A percentile compares a stretch with the other conserved stretches of the same genome.
Conservation (phyloP, 2,113 vertebrate genomes). For the Piaya cayana region DNA sequence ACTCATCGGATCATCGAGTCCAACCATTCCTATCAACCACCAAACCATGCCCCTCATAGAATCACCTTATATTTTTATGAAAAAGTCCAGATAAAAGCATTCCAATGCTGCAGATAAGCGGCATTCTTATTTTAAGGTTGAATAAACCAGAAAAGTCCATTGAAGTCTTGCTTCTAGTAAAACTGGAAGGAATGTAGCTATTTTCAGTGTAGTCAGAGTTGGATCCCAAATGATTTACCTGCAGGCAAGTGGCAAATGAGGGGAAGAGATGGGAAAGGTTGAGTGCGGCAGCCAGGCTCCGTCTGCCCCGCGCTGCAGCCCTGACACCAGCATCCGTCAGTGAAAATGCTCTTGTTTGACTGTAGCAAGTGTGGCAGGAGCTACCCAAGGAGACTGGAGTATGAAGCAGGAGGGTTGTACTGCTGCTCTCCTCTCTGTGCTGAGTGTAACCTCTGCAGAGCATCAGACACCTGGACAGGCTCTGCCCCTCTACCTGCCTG, state of each 20-base stretch:
- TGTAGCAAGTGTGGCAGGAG: accelerated
- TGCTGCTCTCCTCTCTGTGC: accelerated
- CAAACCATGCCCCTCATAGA: too few species aligned
- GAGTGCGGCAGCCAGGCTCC: not conserved
- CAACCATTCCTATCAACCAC: too few species aligned
- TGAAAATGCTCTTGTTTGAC: not conserved
- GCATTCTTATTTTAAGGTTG: not conserved
- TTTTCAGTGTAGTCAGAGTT: not conserved
- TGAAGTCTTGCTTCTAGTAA: not conserved
- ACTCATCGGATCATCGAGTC: too few species aligned
- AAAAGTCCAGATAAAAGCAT: not conserved
- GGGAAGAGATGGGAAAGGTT: not conserved
- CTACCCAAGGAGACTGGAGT: not conserved
- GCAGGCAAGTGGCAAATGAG: not conserved
- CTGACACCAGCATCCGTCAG: accelerated
- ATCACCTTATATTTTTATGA: not conserved
- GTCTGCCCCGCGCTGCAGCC: accelerated
- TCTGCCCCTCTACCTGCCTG: not conserved
- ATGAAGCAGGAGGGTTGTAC: not conserved
- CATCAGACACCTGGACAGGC: not conserved
- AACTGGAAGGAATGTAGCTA: not conserved
- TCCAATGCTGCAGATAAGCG: not conserved
- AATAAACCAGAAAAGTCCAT: not conserved
- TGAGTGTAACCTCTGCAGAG: accelerated
- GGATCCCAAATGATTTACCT: not conserved